Evolutionary conservation across 2,797 vertebrate genomes (phyloP).

Genomic region (Philypnodon macrostomus): DNA sequence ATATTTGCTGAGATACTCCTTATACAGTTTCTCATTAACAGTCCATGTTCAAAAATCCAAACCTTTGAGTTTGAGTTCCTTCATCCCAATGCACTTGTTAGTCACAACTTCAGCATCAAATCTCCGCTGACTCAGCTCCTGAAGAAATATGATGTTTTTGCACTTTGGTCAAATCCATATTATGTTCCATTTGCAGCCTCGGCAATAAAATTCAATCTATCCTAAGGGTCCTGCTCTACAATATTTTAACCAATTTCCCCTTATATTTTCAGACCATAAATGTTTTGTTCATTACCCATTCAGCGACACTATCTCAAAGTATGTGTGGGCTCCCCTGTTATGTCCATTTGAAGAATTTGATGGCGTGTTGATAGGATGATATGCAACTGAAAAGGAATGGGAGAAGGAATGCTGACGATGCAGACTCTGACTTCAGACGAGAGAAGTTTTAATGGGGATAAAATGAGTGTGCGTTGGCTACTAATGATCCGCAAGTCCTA

Average conservation of each 20-base stretch:
- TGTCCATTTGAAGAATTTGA: background rate
- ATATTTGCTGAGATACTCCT: too few species aligned
- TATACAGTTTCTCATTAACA: too few species aligned
- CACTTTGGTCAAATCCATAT: conserved; percentile 9
- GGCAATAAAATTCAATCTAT: background rate
- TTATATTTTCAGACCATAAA: background rate
- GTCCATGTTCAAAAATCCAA: too few species aligned
- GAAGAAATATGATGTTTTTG: conserved; percentile 4
- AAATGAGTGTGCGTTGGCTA: conserved; percentile 31
- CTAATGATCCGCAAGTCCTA: conserved; percentile 46
- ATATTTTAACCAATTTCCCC: background rate
- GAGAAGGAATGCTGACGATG: conserved; percentile 28
- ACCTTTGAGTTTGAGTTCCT: too few species aligned
- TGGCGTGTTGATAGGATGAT: conserved; percentile 14
- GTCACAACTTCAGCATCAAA: background rate
- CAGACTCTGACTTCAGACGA: conserved; percentile 33
- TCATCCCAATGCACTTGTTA: too few species aligned
- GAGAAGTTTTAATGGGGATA: conserved; percentile 33
- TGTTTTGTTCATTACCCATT: background rate
- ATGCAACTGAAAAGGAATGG: conserved; percentile 3
- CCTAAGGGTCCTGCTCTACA: background rate
- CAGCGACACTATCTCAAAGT: background rate
- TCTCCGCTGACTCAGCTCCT: background rate
- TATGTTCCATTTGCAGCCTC: background rate
- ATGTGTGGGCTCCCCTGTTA: conserved; percentile 1